Evolutionary conservation across 2,888 invertebrate species (phyloP).

Genomic region (Ormyrus nitidulus): DNA sequence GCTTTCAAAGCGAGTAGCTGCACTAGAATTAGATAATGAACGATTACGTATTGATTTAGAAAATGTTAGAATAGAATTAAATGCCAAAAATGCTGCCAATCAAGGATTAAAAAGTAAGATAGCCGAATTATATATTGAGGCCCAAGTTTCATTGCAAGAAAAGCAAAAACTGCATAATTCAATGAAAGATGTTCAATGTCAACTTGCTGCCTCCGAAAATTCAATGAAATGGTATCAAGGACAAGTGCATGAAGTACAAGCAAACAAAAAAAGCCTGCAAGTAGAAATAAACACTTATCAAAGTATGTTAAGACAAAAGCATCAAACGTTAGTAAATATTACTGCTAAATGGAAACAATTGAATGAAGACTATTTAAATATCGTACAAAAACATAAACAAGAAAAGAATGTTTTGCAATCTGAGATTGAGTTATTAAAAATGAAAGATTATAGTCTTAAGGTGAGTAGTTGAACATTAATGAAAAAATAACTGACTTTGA

Average conservation of each 20-base stretch:
- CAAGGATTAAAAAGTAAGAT: constrained; percentile 67
- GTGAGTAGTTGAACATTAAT: constrained; percentile 4
- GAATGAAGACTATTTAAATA: constrained; percentile 59
- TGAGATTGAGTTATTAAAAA: constrained; percentile 56
- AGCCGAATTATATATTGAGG: constrained; percentile 66
- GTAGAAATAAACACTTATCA: constrained; percentile 66
- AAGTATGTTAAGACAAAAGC: constrained; percentile 63
- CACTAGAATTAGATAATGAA: constrained; percentile 67
- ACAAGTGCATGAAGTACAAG: constrained; percentile 65
- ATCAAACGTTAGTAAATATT: constrained; percentile 61
- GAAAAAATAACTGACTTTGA: background rate
- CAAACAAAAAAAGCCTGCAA: constrained; percentile 63
- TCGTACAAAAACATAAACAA: constrained; percentile 60
- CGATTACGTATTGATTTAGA: constrained; percentile 65
- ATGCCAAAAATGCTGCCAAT: constrained; percentile 67
- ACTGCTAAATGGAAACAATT: constrained; percentile 64
- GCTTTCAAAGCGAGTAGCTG: constrained; percentile 62
- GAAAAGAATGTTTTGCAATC: constrained; percentile 60
- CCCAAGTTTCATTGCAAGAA: constrained; percentile 63
- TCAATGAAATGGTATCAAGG: constrained; percentile 68
- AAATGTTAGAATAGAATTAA: constrained; percentile 64
- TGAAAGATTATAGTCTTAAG: constrained; percentile 22
- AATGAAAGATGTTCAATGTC: constrained; percentile 62
- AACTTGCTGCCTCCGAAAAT: constrained; percentile 60
- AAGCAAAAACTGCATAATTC: constrained; percentile 64